Percentiles rank a stretch among this genome's conserved stretches.
phyloP scores from a whole-genome alignment of 2,113 vertebrate species.

The Pollimyrus isidori region DNA sequence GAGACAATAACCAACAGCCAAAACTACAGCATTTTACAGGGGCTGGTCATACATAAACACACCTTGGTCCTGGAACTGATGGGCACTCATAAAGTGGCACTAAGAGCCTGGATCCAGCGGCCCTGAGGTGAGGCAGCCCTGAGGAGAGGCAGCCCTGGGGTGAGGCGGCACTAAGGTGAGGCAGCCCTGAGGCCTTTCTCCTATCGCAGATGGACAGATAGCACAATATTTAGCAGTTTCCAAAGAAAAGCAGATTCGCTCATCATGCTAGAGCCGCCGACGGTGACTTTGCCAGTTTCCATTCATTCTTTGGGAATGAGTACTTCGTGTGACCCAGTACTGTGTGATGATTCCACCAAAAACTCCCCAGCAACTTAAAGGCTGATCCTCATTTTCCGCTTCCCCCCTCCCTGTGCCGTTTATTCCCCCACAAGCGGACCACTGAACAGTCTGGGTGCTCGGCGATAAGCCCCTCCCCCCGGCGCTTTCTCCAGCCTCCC shows the following conservation, averaged over 20 bases:
- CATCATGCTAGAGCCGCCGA: neutral
- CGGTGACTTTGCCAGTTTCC: neutral
- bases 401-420: neutral
- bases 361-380: neutral
- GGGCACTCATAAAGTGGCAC: neutral
- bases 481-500: conserved; percentile 82
- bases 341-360: neutral
- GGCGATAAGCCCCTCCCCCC: conserved; percentile 62
- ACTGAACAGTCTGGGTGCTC: conserved; percentile 42
- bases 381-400: neutral
- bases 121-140: no score
- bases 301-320: neutral
- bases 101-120: neutral
- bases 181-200: neutral
- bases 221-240: neutral
- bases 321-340: neutral
- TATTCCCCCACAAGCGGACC: conserved; percentile 25
- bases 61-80: neutral
- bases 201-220: neutral
- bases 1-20: neutral
- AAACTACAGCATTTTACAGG: neutral
- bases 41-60: neutral
- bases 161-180: no score
- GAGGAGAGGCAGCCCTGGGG: no score
- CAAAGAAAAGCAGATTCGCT: neutral